These are phyloP conservation scores for Papilio demoleus DNA, from an alignment of 2,888 invertebrate species.

Conservation along the genomic window DNA sequence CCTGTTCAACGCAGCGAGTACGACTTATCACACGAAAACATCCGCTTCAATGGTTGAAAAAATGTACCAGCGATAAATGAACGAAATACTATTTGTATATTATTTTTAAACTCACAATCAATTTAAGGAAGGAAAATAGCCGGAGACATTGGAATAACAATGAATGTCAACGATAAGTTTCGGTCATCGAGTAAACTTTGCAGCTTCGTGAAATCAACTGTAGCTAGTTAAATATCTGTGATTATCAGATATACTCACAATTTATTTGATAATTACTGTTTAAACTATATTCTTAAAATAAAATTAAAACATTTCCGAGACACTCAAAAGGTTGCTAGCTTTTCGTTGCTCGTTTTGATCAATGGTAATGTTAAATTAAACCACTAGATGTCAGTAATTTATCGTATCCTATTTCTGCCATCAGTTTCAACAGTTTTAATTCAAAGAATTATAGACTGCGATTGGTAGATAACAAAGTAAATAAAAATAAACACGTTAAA, in stretches of 20 bases:
- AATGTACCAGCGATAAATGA: slow-evolving; percentile 46
- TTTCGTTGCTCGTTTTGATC: too few relatives aligned
- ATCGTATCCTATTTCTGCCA: too few relatives aligned
- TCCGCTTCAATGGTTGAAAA: slow-evolving; percentile 63
- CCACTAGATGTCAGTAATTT: too few relatives aligned
- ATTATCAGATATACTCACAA: neutral
- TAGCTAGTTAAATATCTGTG: neutral
- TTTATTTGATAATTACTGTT: too few relatives aligned
- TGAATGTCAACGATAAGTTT: slow-evolving; percentile 4
- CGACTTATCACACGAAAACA: slow-evolving; percentile 65
- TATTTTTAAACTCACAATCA: slow-evolving; percentile 34
- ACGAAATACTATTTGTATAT: slow-evolving; percentile 20
- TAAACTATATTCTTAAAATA: too few relatives aligned
- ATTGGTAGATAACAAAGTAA: neutral
- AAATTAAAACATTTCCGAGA: too few relatives aligned
- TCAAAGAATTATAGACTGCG: neutral
- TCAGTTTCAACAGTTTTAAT: neutral
- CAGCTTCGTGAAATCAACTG: neutral
- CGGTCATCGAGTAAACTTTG: neutral
- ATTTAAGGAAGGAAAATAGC: neutral
- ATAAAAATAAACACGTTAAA: neutral
- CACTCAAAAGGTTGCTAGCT: too few relatives aligned
- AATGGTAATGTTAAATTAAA: too few relatives aligned
- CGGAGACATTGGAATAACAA: neutral
- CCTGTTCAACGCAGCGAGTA: slow-evolving; percentile 56